These are phyloP conservation scores for Nanorana parkeri DNA, from an alignment of 2,113 vertebrate species.

Conservation along the genomic window DNA sequence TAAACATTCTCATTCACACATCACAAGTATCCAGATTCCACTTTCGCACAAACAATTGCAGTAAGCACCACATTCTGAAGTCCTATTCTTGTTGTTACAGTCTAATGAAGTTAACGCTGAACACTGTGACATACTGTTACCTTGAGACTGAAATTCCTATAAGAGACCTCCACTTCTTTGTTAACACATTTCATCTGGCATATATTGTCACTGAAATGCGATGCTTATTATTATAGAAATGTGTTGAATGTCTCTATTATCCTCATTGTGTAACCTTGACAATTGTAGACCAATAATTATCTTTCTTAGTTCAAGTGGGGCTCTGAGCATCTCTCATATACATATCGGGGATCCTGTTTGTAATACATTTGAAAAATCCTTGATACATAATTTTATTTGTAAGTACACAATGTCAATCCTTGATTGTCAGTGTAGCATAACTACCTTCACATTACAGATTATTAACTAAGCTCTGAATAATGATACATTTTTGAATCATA, in stretches of 20 bases:
- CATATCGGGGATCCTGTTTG: neutral
- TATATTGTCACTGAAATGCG: constrained; percentile 3
- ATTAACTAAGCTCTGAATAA: neutral
- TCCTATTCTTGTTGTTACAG: neutral
- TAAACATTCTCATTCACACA: no score
- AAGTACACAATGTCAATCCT: neutral
- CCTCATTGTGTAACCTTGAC: neutral
- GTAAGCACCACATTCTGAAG: neutral
- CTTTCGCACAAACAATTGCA: no score
- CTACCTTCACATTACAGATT: neutral
- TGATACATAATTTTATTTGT: constrained; percentile 3
- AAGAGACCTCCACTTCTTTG: neutral
- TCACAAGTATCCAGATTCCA: no score
- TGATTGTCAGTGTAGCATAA: neutral
- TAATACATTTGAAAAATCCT: constrained; percentile 1
- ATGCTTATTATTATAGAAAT: constrained; percentile 9
- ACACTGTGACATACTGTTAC: neutral
- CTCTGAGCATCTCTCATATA: neutral
- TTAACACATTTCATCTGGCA: neutral
- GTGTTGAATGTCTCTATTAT: neutral
- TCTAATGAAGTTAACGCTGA: neutral
- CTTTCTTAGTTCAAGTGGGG: neutral
- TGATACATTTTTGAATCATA: neutral
- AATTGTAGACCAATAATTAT: neutral
- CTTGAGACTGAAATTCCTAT: neutral